These are phyloP conservation scores for Tipula lateralis DNA, from an alignment of 2,888 invertebrate species.

Conservation along the genomic window DNA sequence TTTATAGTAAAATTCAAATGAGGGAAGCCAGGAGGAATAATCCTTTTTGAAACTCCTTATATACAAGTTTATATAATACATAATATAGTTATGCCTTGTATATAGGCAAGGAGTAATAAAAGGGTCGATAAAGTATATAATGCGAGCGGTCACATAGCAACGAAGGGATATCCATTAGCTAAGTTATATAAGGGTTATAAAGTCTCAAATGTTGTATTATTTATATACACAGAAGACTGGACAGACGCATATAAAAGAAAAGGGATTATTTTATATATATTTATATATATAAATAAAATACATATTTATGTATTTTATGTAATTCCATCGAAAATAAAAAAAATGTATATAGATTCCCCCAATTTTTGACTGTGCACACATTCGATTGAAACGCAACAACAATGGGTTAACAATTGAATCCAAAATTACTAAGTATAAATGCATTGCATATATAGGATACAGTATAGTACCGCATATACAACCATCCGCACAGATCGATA, in stretches of 20 bases:
- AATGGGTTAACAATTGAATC: constrained; percentile 4
- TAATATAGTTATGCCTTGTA: not conserved
- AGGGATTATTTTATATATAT: constrained; percentile 4
- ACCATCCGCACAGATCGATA: not conserved
- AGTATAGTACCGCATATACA: not conserved
- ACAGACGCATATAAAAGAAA: not conserved
- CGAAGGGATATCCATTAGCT: not conserved
- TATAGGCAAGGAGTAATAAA: not conserved
- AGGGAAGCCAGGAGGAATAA: not conserved
- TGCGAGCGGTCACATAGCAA: not conserved
- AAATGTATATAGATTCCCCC: not conserved
- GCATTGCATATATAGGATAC: not conserved
- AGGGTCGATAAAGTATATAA: not conserved
- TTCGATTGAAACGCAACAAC: constrained; percentile 11
- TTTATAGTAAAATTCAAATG: not conserved
- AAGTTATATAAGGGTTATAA: not conserved
- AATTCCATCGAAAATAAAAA: not conserved
- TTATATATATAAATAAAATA: constrained; percentile 24
- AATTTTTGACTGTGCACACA: not conserved
- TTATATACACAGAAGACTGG: not conserved
- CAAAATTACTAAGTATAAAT: not conserved
- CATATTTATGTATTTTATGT: constrained; percentile 14
- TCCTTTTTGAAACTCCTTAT: not conserved
- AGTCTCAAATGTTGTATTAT: not conserved
- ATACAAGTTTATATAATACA: not conserved